These are phyloP conservation scores for Ctena decussata DNA, from an alignment of 2,888 invertebrate species.

Conservation along the genomic window DNA sequence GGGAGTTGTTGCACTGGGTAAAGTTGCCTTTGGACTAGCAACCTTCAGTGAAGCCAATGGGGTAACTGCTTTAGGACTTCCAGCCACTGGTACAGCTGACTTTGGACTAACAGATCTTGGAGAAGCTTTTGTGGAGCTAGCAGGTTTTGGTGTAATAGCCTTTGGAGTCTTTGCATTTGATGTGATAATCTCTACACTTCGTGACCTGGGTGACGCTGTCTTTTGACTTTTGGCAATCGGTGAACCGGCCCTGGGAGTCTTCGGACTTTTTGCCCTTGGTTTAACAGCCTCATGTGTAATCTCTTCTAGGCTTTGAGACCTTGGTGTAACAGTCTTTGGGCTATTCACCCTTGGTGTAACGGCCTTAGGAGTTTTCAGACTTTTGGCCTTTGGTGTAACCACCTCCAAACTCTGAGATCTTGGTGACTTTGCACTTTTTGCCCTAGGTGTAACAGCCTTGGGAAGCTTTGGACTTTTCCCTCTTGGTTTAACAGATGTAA, in stretches of 20 bases:
- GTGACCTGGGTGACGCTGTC: constrained; percentile 5
- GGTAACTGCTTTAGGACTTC: constrained; percentile 7
- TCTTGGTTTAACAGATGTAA: constrained; percentile 32
- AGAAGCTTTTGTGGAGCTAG: neutral
- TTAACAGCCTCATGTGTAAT: constrained; percentile 38
- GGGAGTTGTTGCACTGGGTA: constrained; percentile 28
- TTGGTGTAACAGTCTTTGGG: constrained; percentile 30
- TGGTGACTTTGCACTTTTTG: constrained; percentile 31
- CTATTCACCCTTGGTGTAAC: constrained; percentile 12
- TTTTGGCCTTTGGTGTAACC: constrained; percentile 34
- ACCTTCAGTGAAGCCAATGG: too few relatives aligned
- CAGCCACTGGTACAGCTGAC: constrained; percentile 30
- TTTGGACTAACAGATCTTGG: constrained; percentile 14
- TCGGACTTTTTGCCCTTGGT: constrained; percentile 50
- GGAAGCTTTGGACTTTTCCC: constrained; percentile 27
- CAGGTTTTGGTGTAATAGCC: constrained; percentile 8
- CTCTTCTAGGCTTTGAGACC: constrained; percentile 17
- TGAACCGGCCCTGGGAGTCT: constrained; percentile 29
- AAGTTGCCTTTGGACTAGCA: constrained; percentile 24
- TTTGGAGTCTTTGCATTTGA: constrained; percentile 32
- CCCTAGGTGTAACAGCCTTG: constrained; percentile 23
- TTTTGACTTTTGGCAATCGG: constrained; percentile 49
- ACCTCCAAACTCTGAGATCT: too few relatives aligned
- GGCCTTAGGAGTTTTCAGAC: neutral
- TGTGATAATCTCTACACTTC: constrained; percentile 33